These are phyloP conservation scores for Plectrocnemia conspersa DNA, from an alignment of 1,140 invertebrate species.

Conservation along the genomic window DNA sequence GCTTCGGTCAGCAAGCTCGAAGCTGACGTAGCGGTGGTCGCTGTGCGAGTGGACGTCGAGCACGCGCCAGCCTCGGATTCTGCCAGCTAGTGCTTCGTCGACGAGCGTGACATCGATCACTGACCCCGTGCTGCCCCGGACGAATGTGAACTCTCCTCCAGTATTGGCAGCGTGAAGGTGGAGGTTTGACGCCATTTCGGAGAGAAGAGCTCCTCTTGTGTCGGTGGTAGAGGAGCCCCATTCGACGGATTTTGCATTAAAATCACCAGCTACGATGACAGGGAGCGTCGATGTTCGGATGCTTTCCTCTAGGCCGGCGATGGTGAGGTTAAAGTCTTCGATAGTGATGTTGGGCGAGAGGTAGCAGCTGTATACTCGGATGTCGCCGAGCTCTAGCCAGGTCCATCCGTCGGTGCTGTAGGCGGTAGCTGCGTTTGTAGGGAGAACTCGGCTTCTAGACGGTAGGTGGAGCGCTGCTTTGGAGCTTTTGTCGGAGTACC, in stretches of 20 bases:
- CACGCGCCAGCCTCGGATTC: slow-evolving; percentile 11
- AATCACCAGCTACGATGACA: slow-evolving; percentile 34
- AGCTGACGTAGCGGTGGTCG: slow-evolving; percentile 24
- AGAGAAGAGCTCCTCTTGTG: slow-evolving; percentile 25
- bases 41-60: slow-evolving; percentile 15
- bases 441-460: neutral
- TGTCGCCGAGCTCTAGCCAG: slow-evolving; percentile 10
- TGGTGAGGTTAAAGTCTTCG: neutral
- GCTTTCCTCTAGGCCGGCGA: neutral
- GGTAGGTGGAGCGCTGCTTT: slow-evolving; percentile 14
- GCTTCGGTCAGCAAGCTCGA: too few species aligned
- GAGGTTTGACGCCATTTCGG: slow-evolving; percentile 18
- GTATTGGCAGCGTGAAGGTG: slow-evolving; percentile 23
- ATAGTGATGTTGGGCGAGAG: slow-evolving; percentile 16
- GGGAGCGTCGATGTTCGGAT: neutral
- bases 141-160: slow-evolving; percentile 23
- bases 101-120: slow-evolving; percentile 31
- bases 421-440: neutral
- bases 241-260: slow-evolving; percentile 33
- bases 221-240: slow-evolving; percentile 32
- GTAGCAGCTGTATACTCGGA: slow-evolving; percentile 25
- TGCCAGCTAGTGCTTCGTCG: neutral
- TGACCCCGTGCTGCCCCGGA: slow-evolving; percentile 17
- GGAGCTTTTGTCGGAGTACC: slow-evolving; percentile 13
- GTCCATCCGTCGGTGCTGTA: slow-evolving; percentile 6